These are phyloP conservation scores for Corydoras sp. DNA, from an alignment of 2,113 vertebrate species.

Conservation along the genomic window DNA sequence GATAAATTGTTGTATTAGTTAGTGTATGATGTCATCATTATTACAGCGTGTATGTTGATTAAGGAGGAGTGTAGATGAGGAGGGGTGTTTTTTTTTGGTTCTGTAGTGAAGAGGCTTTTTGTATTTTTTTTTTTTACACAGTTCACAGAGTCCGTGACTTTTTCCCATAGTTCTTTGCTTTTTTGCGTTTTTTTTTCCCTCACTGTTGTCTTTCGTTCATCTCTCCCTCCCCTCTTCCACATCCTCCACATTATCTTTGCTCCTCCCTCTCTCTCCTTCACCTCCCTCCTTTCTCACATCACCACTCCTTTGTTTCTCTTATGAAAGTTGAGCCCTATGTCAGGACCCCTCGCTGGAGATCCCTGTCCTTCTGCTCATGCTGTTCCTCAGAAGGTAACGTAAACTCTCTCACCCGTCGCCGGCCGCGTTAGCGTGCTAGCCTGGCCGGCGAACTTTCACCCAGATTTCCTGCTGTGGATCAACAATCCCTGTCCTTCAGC, in stretches of 20 bases:
- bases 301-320: slow-evolving; percentile 51
- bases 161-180: slow-evolving; percentile 25
- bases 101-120: too few relatives aligned
- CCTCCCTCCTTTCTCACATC: slow-evolving; percentile 55
- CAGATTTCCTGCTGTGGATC: slow-evolving; percentile 53
- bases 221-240: slow-evolving; percentile 17
- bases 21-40: too few relatives aligned
- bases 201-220: slow-evolving; percentile 39
- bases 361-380: slow-evolving; percentile 98
- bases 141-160: slow-evolving; percentile 29
- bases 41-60: too few relatives aligned
- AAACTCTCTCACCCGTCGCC: slow-evolving; percentile 60
- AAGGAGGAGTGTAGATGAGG: too few relatives aligned
- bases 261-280: slow-evolving; percentile 55
- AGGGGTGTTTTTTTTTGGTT: too few relatives aligned
- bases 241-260: slow-evolving; percentile 60
- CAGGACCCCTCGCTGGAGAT: slow-evolving; percentile 93
- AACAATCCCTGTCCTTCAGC: too few relatives aligned
- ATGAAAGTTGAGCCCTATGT: slow-evolving; percentile 95
- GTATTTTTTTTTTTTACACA: neutral
- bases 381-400: slow-evolving; percentile 98
- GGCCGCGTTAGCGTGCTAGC: slow-evolving; percentile 49
- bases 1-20: too few relatives aligned
- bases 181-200: slow-evolving; percentile 22
- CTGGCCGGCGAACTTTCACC: slow-evolving; percentile 48